These are phyloP conservation scores for Hemichromis elongatus DNA, from an alignment of 2,113 vertebrate genomes.

Conservation along the genomic window DNA sequence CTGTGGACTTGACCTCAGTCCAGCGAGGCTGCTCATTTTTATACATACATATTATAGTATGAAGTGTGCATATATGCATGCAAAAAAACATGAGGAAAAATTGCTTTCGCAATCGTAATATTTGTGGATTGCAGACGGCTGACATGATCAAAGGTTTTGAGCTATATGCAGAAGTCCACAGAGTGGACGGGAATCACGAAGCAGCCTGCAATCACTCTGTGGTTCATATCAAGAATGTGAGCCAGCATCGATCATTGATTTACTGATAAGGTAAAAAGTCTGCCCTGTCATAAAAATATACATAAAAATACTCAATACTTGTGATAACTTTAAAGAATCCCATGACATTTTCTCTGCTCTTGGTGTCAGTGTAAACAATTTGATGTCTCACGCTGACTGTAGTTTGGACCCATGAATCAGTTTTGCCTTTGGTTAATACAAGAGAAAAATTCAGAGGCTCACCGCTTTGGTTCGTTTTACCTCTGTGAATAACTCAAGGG, in stretches of 20 bases:
- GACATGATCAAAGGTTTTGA: neutral
- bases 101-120: neutral
- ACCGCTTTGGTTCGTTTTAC: neutral
- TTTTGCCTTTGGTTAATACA: neutral
- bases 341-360: neutral
- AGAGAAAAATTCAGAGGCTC: neutral
- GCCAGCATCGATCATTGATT: neutral
- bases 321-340: neutral
- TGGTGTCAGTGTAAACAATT: neutral
- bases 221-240: neutral
- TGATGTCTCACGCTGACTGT: neutral
- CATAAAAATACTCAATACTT: neutral
- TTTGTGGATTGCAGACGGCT: neutral
- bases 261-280: neutral
- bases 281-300: neutral
- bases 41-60: neutral
- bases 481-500: neutral
- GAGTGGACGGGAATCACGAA: neutral
- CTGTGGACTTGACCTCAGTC: neutral
- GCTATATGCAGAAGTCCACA: neutral
- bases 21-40: neutral
- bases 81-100: neutral
- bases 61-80: neutral
- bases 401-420: neutral
- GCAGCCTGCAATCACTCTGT: neutral